Evolutionary conservation across 2,797 vertebrate species (phyloP), one percentile per base, ranked within the genome.

Genomic region (Peromyscus melanophrys): DNA sequence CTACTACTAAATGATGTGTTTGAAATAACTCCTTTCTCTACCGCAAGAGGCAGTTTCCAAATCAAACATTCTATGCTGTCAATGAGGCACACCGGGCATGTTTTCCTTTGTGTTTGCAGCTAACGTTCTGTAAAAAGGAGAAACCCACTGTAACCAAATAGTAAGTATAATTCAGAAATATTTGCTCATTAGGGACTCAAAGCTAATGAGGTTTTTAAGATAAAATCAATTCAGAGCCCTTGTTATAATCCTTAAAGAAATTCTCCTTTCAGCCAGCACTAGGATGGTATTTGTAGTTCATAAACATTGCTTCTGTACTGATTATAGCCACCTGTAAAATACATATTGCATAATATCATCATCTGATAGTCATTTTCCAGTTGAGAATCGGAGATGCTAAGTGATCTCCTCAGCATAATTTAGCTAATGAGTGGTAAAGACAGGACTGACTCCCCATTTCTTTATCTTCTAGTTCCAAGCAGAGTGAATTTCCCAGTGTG

Each of bases 171-270:
- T 96, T 96, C 93, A 76, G 73, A 86, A 91, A 95, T 86, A 89
- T 80, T 75, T 90, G 8, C 67, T 84, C 37, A 52, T 95, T 95
- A 91, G 82, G 83, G 69, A 89, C 55, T 89, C 59, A 95, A 91
- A 96, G 84, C 57, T 89, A 83, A 19, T 57, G 81, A 94, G 65
- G 67, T 40, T 96, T 96, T 37, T 95, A 95, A 96, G 80, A 78
- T 82, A 86, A 95, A 95, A 52, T 84, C 95, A 92, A 92, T 89
- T 92, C 95, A 96, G 61, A 94, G 31, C 25, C 77, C 59, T 83
- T 92, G 59, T 94, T 90, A 90, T 19, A 96, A 90, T 85, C 40
- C 77, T 96, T 96, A 78, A 96, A 95, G 90, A 88, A 94, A 96
- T 92, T 91, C 13, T 21, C 73, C 59, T 90, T 93, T 97, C 93